These are phyloP conservation scores for Hermatobates lingyangjiaoensis DNA, from an alignment of 1,140 invertebrate species.

Conservation along the genomic window DNA sequence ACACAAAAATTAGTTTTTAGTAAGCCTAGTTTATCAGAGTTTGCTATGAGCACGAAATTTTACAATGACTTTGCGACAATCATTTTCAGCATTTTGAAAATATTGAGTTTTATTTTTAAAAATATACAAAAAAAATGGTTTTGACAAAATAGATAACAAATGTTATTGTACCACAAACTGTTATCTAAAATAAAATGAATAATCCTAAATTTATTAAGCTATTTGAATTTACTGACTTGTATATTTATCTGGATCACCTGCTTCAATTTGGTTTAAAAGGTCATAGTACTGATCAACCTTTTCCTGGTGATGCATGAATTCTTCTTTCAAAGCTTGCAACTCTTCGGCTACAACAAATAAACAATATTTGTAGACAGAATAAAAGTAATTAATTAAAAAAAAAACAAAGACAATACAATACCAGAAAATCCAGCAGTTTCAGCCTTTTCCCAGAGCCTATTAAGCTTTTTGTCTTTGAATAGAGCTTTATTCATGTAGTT, in stretches of 20 bases:
- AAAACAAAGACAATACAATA: conserved; percentile 16
- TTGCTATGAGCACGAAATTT: too few relatives aligned
- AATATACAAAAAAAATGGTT: too few relatives aligned
- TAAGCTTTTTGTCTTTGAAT: conserved; percentile 78
- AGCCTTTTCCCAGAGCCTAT: conserved; percentile 77
- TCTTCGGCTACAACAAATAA: conserved; percentile 40
- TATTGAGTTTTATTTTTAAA: too few relatives aligned
- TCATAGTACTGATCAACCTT: conserved; percentile 80
- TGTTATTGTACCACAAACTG: conserved; percentile 5
- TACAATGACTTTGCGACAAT: too few relatives aligned
- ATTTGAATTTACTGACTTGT: conserved; percentile 50
- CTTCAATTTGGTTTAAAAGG: conserved; percentile 46
- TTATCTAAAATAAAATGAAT: conserved; percentile 21
- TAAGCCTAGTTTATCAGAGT: too few relatives aligned
- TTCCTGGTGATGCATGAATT: conserved; percentile 80
- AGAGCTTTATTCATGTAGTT: conserved; percentile 42
- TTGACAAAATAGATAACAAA: conserved; percentile 13
- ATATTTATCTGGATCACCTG: conserved; percentile 30
- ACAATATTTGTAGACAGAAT: background rate
- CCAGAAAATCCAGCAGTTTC: conserved; percentile 63
- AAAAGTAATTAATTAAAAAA: conserved; percentile 1
- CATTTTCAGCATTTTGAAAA: too few relatives aligned
- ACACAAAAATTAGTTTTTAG: too few relatives aligned
- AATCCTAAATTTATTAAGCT: too few relatives aligned
- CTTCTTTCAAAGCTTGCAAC: conserved; percentile 62